Percentiles rank a stretch among this genome's conserved stretches.
These are phyloP conservation scores for Musca vetustissima DNA, from an alignment of 1,140 invertebrate species.

Conservation along the genomic window DNA sequence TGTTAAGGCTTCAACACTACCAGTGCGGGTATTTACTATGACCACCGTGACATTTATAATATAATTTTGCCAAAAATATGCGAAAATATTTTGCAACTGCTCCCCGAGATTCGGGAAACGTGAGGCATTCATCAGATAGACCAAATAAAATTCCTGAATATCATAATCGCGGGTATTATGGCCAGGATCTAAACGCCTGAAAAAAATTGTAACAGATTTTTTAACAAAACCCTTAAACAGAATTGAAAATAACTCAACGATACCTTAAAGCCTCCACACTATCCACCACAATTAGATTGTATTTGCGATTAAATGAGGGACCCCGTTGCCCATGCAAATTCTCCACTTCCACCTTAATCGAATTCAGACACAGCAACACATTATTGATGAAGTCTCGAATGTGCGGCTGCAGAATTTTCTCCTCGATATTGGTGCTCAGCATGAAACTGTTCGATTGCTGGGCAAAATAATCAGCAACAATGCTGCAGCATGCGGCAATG, in stretches of 20 bases:
- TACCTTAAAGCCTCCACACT: slow-evolving; percentile 22
- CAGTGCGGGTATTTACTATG: not conserved
- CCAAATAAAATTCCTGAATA: slow-evolving; percentile 15
- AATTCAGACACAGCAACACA: not conserved
- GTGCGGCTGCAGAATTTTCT: not conserved
- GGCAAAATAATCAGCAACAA: slow-evolving; percentile 2
- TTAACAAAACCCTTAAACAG: too few species aligned
- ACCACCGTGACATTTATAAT: slow-evolving; percentile 24
- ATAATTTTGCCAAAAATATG: slow-evolving; percentile 24
- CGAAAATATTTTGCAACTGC: slow-evolving; percentile 11
- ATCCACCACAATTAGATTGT: slow-evolving; percentile 25
- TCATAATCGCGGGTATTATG: slow-evolving; percentile 12
- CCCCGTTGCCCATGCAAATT: not conserved
- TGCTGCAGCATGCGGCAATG: slow-evolving; percentile 9
- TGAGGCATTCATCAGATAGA: slow-evolving; percentile 3
- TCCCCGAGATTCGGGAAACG: not conserved
- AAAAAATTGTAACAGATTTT: not conserved
- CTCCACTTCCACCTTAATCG: slow-evolving; percentile 13
- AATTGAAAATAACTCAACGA: too few species aligned
- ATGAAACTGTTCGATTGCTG: not conserved
- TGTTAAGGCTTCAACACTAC: slow-evolving; percentile 20
- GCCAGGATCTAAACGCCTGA: slow-evolving; percentile 19
- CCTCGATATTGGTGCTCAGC: not conserved
- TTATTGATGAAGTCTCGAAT: slow-evolving; percentile 1
- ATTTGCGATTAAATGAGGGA: slow-evolving; percentile 3